These are phyloP conservation scores for Dasyornis broadbenti DNA, from an alignment of 2,113 vertebrate species.

Conservation along the genomic window DNA sequence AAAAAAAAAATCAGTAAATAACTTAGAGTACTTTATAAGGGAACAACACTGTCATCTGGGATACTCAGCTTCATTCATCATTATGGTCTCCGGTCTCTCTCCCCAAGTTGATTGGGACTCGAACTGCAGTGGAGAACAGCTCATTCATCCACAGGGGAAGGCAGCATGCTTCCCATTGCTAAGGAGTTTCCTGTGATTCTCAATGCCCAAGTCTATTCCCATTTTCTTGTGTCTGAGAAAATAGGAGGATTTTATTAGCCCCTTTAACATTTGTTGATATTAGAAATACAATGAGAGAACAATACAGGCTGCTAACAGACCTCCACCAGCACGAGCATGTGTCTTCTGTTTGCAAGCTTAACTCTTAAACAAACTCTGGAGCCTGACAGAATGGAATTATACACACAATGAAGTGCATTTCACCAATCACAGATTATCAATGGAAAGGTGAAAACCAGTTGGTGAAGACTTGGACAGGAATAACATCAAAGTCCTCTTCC, in stretches of 20 bases:
- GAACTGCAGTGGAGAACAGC: neutral
- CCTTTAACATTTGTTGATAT: neutral
- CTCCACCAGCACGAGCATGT: neutral
- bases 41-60: slow-evolving; percentile 27
- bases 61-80: slow-evolving; percentile 45
- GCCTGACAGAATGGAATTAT: neutral
- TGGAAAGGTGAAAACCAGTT: neutral
- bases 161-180: neutral
- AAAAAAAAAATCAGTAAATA: neutral
- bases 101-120: neutral
- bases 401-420: neutral
- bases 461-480: neutral
- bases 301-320: neutral
- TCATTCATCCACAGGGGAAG: slow-evolving; percentile 24
- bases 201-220: neutral
- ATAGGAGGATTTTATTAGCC: neutral
- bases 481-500: neutral
- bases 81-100: neutral
- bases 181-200: neutral
- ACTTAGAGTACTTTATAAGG: neutral
- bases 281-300: neutral
- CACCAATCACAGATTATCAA: neutral
- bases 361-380: neutral
- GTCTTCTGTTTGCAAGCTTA: neutral
- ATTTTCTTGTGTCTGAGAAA: neutral